Evolutionary conservation across 2,888 invertebrate species (phyloP), one percentile per base, ranked within the genome.

Genomic region (Acanthosoma haemorrhoidale): DNA sequence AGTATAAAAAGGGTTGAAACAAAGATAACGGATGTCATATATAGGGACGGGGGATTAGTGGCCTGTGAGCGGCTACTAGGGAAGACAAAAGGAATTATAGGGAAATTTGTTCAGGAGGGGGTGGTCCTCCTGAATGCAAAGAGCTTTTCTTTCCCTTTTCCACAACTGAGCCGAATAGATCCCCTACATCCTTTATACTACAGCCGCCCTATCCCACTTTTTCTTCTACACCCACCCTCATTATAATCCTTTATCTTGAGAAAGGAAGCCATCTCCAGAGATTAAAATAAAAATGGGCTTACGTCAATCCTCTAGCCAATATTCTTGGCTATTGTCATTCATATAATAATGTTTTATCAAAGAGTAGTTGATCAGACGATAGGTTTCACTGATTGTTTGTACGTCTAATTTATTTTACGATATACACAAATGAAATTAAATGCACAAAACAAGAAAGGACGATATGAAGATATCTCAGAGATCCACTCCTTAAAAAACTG

Each of bases 21-120:
- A 76, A 76, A 76, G 76, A 76, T 76, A 76, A 76, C 76, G 76
- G 76, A 76, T 76, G 76, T 76, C 76, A 75, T 76, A 76, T 75
- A 73, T 61, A 59, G 73, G 66, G 69, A 64, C 70, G 70, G 76
- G 60, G 60, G 60, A 34, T 32, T 31, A 34, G 60, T 31, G 60
- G 60, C 18, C 31, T 18, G 31, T 25, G 58, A 31, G 39, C 58
- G 39, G 61, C 63, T 51, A 69, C 64, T 71, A 43, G 58, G 64
- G 71, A 73, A 75, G 73, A 75, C 74, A 75, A 75, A 75, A 72
- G 74, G 75, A 74, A 73, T 74, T 74, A 75, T 74, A 74, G 75
- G 73, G 74, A 75, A 74, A 74, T 74, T 73, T 70, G 74, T 63
- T 63, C 58, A 15, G 29, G 39, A 18, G 39, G 16, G 39, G 39